A percentile compares a stretch with the other conserved stretches of the same genome.
Evolutionary conservation across 1,140 invertebrate genomes (phyloP).

Genomic region (Periplaneta americana): DNA sequence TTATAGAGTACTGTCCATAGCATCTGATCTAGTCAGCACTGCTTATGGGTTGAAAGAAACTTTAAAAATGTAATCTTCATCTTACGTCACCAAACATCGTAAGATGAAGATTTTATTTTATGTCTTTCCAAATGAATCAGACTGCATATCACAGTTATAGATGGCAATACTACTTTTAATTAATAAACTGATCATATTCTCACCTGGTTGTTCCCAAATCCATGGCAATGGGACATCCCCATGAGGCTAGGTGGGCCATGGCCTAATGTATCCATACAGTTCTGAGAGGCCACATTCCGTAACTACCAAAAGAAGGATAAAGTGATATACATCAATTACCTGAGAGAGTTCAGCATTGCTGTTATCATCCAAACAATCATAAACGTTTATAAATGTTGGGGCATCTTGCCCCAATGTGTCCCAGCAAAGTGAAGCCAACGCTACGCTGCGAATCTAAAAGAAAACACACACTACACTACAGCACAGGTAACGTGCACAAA

Average conservation of each 20-base stretch:
- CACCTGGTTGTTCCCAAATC: slow-evolving; percentile 90
- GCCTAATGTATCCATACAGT: slow-evolving; percentile 89
- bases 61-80: no score
- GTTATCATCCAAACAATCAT: slow-evolving; percentile 10
- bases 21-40: no score
- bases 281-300: slow-evolving; percentile 65
- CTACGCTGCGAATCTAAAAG: slow-evolving; percentile 12
- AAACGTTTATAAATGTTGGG: slow-evolving; percentile 7
- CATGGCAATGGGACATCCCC: slow-evolving; percentile 82
- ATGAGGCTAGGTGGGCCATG: slow-evolving; percentile 76
- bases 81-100: no score
- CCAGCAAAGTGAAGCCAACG: slow-evolving; percentile 14
- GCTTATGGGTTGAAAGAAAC: no score
- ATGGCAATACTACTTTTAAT: no score
- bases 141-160: no score
- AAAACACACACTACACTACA: background rate
- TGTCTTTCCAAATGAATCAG: no score
- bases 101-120: no score
- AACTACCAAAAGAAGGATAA: slow-evolving; percentile 41
- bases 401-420: slow-evolving; percentile 12
- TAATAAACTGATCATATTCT: no score
- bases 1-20: no score
- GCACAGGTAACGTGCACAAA: background rate
- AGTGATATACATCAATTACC: slow-evolving; percentile 7
- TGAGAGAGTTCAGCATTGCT: slow-evolving; percentile 3